Evolutionary conservation across 2,113 vertebrate genomes (phyloP).

Genomic region (Sterrhoptilus dennistouni): DNA sequence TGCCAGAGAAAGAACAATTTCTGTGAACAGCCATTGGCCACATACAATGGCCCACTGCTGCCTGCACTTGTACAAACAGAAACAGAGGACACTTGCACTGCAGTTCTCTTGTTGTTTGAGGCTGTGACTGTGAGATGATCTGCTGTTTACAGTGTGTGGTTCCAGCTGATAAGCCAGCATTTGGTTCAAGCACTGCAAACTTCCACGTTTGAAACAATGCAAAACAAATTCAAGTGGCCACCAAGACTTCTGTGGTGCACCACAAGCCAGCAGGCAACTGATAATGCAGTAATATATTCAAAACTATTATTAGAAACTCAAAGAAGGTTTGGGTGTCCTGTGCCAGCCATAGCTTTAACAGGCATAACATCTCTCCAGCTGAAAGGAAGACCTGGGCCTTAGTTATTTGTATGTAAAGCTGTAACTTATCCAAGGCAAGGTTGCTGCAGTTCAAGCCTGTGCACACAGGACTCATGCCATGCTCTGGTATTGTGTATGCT

Average conservation of each 20-base stretch:
- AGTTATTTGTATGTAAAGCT: not conserved
- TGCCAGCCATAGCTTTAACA: not conserved
- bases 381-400: not conserved
- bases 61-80: fast-evolving
- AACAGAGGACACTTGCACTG: not conserved
- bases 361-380: not conserved
- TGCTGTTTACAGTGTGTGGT: not conserved
- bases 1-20: not conserved
- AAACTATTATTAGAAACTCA: not conserved
- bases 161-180: not conserved
- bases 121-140: not conserved
- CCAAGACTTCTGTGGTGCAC: not conserved
- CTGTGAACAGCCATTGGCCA: not conserved
- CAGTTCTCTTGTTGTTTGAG: not conserved
- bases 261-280: not conserved
- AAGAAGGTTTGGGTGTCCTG: not conserved
- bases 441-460: not conserved
- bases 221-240: not conserved
- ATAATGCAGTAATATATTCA: not conserved
- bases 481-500: fast-evolving
- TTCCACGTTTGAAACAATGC: not conserved
- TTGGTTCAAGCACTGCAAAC: not conserved
- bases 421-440: not conserved
- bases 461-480: fast-evolving
- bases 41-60: not conserved